Evolutionary conservation across 1,140 invertebrate species (phyloP).

Genomic region (Amphibalanus amphitrite): DNA sequence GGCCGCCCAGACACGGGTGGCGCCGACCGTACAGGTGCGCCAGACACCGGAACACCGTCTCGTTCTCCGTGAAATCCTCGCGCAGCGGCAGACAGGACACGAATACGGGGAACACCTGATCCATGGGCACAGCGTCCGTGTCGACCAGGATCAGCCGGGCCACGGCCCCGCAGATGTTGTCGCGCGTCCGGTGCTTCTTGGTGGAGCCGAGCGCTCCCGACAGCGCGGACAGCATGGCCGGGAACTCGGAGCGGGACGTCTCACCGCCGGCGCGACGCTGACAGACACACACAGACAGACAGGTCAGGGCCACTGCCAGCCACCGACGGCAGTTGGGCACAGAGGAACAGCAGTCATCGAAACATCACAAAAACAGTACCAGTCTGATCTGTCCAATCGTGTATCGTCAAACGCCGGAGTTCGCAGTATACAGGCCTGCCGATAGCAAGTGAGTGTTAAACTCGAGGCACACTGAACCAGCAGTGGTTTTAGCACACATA

Average conservation of each 20-base stretch:
- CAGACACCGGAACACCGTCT: conserved; percentile 46
- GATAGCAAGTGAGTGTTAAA: too few species aligned
- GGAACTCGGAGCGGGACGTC: conserved; percentile 34
- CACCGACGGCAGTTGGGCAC: too few species aligned
- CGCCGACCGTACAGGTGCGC: conserved; percentile 39
- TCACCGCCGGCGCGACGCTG: conserved; percentile 10
- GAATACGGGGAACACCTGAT: conserved; percentile 51
- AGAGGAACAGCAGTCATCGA: too few species aligned
- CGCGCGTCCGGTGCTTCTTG: conserved; percentile 38
- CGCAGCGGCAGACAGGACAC: conserved; percentile 49
- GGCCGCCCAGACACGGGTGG: conserved; percentile 31
- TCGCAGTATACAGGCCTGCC: too few species aligned
- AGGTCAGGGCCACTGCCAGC: too few species aligned
- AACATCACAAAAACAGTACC: too few species aligned
- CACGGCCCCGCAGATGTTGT: conserved; percentile 60
- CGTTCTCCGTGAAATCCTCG: conserved; percentile 55
- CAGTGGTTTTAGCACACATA: too few species aligned
- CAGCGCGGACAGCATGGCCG: conserved; percentile 42
- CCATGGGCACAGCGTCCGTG: conserved; percentile 39
- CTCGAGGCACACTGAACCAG: too few species aligned
- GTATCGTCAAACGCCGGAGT: too few species aligned
- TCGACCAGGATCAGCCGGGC: conserved; percentile 51
- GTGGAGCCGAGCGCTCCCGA: conserved; percentile 44
- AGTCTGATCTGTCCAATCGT: too few species aligned
- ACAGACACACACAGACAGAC: conserved; percentile 30